Conservation (phyloP, 2,113 vertebrate genomes). For the Crotalus tigris region DNA sequence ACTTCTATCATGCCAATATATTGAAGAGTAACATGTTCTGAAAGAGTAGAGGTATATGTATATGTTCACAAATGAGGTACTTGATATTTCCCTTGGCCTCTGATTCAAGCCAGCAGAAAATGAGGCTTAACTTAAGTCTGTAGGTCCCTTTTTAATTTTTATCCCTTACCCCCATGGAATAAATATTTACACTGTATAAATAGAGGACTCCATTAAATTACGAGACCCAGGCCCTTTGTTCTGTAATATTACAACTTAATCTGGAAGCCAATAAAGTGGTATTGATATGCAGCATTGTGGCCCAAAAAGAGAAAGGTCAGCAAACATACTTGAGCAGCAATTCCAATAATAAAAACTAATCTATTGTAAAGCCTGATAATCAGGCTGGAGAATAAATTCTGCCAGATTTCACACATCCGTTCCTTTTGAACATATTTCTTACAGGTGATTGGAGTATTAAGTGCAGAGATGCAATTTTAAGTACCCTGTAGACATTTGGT, state of each 20-base stretch:
- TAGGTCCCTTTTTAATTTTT: not conserved
- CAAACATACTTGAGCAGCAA: not conserved
- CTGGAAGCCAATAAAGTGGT: not conserved
- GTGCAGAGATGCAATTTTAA: not conserved
- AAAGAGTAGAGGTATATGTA: not conserved
- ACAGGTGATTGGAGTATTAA: not conserved
- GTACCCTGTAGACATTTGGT: not conserved
- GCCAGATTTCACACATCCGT: not conserved
- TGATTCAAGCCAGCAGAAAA: not conserved
- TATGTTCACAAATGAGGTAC: not conserved
- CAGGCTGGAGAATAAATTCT: not conserved
- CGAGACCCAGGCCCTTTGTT: not conserved
- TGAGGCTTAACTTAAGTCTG: not conserved
- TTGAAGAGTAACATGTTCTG: not conserved
- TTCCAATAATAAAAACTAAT: not conserved
- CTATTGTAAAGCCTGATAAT: not conserved
- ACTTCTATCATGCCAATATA: constrained; percentile 1
- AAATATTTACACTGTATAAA: not conserved
- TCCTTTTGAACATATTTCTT: not conserved
- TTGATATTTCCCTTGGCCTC: constrained; percentile 6
- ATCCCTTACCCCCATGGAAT: not conserved
- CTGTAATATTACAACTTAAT: not conserved
- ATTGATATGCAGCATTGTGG: not conserved
- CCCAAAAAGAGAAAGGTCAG: not conserved
- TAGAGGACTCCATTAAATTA: not conserved